Evolutionary conservation across 2,888 invertebrate species (phyloP).

Genomic region (Yponomeuta plumbellus): DNA sequence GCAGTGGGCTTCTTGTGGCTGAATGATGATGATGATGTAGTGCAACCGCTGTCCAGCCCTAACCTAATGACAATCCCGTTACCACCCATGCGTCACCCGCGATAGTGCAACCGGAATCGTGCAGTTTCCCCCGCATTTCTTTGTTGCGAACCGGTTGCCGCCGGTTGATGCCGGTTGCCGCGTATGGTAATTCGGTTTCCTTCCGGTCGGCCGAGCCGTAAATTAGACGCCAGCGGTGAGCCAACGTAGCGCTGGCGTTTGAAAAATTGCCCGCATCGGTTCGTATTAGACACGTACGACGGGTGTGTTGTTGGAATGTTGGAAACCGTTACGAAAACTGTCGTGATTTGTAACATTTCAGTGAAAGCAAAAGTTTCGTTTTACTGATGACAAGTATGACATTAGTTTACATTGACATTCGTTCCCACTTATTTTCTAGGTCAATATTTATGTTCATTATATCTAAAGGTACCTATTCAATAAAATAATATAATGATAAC

Average conservation of each 20-base stretch:
- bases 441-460: too few relatives aligned
- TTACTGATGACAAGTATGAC: too few relatives aligned
- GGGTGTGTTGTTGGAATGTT: not conserved
- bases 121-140: slow-evolving; percentile 52
- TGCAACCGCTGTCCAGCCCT: not conserved
- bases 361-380: too few relatives aligned
- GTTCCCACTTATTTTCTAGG: too few relatives aligned
- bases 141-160: slow-evolving; percentile 40
- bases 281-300: not conserved
- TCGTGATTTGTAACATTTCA: too few relatives aligned
- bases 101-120: slow-evolving; percentile 43
- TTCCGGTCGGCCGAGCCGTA: slow-evolving; percentile 60
- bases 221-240: slow-evolving; percentile 63
- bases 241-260: slow-evolving; percentile 35
- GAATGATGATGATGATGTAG: not conserved
- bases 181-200: slow-evolving; percentile 71
- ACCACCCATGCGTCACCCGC: slow-evolving; percentile 38
- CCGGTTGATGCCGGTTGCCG: slow-evolving; percentile 36
- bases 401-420: too few relatives aligned
- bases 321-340: not conserved
- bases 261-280: slow-evolving; percentile 57
- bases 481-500: too few relatives aligned
- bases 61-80: not conserved
- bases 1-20: too few relatives aligned
- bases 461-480: too few relatives aligned